phyloP scores from a whole-genome alignment of 2,113 vertebrate genomes.

The Tenrec ecaudatus region DNA sequence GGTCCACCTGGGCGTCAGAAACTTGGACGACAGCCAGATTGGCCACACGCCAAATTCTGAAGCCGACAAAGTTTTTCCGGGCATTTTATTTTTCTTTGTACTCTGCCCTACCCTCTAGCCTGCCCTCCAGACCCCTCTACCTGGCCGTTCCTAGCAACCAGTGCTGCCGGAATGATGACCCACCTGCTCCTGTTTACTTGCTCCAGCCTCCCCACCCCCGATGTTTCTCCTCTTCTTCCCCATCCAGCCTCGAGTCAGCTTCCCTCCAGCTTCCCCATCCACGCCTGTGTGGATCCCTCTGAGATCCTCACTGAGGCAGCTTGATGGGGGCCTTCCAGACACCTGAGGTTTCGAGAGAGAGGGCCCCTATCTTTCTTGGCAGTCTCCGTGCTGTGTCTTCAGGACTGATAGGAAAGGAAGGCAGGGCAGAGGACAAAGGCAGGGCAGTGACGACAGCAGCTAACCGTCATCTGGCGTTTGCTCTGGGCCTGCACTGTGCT shows the following conservation, averaged over 20 bases:
- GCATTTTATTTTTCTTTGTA: background rate
- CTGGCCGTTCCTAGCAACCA: background rate
- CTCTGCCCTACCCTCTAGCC: background rate
- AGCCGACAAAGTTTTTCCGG: background rate
- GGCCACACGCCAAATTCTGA: background rate
- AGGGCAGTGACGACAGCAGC: background rate
- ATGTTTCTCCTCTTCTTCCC: background rate
- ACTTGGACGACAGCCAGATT: background rate
- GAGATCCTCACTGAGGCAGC: background rate
- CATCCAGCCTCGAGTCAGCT: background rate
- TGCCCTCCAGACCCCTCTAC: background rate
- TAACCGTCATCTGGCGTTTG: background rate
- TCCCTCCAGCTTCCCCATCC: background rate
- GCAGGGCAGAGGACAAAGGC: too few relatives aligned
- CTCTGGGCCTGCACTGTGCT: background rate
- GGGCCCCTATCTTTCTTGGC: background rate
- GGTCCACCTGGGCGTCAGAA: slow-evolving; percentile 43
- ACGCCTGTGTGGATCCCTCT: background rate
- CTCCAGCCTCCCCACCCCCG: background rate
- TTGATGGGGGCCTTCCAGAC: background rate
- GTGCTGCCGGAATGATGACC: background rate
- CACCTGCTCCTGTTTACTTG: background rate
- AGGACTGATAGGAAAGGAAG: background rate
- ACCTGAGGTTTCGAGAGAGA: background rate
- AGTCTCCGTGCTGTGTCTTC: background rate